Evolutionary conservation across 2,797 vertebrate species (phyloP).

Genomic region (Sciurus vulgaris): DNA sequence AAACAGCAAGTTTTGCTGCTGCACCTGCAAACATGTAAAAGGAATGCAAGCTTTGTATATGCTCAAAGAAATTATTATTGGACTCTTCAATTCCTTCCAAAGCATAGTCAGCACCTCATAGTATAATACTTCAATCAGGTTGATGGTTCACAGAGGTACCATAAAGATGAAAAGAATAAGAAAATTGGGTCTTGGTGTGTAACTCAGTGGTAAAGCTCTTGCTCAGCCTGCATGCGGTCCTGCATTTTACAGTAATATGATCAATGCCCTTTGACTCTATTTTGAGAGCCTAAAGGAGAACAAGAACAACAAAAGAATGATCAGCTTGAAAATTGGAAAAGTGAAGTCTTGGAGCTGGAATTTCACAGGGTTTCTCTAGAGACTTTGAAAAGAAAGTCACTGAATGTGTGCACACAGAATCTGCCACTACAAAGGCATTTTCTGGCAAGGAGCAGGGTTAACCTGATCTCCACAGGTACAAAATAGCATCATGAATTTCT

Average conservation of each 20-base stretch:
- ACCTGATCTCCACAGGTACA: not conserved
- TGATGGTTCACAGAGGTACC: not conserved
- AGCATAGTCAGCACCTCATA: not conserved
- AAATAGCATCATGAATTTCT: not conserved
- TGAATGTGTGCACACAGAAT: not conserved
- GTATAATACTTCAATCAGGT: not conserved
- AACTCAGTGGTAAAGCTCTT: not conserved
- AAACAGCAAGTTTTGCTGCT: not conserved
- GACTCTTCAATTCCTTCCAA: not conserved
- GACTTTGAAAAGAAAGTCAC: not conserved
- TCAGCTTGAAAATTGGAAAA: not conserved
- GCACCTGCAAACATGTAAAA: not conserved
- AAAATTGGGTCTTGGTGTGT: not conserved
- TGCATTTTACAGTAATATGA: not conserved
- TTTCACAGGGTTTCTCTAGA: not conserved
- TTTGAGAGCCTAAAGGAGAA: not conserved
- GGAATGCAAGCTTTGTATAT: rapidly evolving
- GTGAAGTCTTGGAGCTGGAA: not conserved
- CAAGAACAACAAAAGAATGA: not conserved
- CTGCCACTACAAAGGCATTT: not conserved
- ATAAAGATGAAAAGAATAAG: not conserved
- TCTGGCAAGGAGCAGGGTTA: not conserved
- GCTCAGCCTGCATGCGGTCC: not conserved
- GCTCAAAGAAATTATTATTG: not conserved
- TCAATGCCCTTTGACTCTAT: not conserved